A percentile compares a stretch with the other conserved stretches of the same genome.
These are phyloP conservation scores for Octomys mimax DNA, from an alignment of 2,797 vertebrate species.

Conservation along the genomic window DNA sequence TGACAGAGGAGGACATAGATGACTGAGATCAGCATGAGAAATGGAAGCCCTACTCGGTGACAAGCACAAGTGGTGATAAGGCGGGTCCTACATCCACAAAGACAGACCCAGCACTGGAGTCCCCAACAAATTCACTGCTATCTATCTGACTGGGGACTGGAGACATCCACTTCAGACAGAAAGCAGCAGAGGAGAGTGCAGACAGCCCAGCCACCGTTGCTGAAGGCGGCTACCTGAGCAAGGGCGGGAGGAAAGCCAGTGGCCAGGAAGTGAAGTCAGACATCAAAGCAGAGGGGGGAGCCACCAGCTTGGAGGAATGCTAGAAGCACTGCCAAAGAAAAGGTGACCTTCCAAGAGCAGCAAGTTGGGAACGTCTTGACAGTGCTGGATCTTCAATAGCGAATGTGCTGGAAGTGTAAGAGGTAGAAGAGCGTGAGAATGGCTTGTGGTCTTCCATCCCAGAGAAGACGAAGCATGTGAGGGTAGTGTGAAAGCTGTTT, in stretches of 20 bases:
- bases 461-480: conserved; percentile 10
- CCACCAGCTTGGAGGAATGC: no score
- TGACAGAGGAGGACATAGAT: background rate
- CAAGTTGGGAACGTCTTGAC: background rate
- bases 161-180: background rate
- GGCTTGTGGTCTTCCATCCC: background rate
- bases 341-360: conserved; percentile 2
- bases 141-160: background rate
- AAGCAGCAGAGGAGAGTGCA: background rate
- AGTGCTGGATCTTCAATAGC: background rate
- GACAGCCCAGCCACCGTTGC: background rate
- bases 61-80: background rate
- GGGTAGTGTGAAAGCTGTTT: background rate
- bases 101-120: background rate
- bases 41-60: background rate
- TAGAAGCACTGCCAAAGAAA: background rate
- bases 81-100: background rate
- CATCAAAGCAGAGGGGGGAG: background rate
- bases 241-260: background rate
- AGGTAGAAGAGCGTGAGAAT: background rate
- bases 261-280: conserved; percentile 21
- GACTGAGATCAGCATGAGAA: background rate
- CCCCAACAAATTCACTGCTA: background rate
- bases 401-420: background rate
- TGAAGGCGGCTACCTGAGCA: background rate